Base-by-base conservation (phyloP, 2,888 invertebrate genomes). In the Calameuta pallipes region DNA sequence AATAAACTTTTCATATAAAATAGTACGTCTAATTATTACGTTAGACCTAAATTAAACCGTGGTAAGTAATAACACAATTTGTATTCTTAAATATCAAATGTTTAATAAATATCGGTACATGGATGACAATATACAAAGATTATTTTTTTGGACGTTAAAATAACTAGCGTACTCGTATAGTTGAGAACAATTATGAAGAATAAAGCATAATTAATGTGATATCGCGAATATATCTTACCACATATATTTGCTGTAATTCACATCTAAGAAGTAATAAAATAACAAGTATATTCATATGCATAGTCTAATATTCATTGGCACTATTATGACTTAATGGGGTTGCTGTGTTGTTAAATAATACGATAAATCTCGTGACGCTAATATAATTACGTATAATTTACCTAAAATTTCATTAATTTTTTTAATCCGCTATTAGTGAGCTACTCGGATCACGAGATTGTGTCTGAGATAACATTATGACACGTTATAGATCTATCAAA, bases 61-160 rank as follows among this genome's bases (percentile, higher is more conserved):
- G 31, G 71, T 71, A 71, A 33, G 31, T 71, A 71, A 31, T 6
- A 11, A 11, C 33, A 71, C 6, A 31, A 31, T 4, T 30, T 15
- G 71, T 30, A 33, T 71, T 71, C 13, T 31, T 34, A 71, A 71
- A 71, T 34, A 34, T 71, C 23, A 71, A 33, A 34, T 35, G 74
- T 74, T 74, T 74, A 74, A 74, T 74, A 74, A 74, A 74, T 74
- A 74, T 74, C 36, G 34, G 36, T 74, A 74, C 37, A 74, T 35
- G 74, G 11, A 36, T 34, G 37, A 74, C 30, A 74, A 34, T 74
- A 35, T 74, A 35, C 36, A 74, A 74, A 74, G 12, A 9, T 74
- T 74, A 74, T 13, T 34, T 31, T 33, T 37, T 15, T 36, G 15
- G 30, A 33, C 33, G 70, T 13, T 70, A 30, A 11, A 33, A 31